Evolutionary conservation across 2,113 vertebrate genomes (phyloP).

Genomic region (Pelmatolapia mariae): DNA sequence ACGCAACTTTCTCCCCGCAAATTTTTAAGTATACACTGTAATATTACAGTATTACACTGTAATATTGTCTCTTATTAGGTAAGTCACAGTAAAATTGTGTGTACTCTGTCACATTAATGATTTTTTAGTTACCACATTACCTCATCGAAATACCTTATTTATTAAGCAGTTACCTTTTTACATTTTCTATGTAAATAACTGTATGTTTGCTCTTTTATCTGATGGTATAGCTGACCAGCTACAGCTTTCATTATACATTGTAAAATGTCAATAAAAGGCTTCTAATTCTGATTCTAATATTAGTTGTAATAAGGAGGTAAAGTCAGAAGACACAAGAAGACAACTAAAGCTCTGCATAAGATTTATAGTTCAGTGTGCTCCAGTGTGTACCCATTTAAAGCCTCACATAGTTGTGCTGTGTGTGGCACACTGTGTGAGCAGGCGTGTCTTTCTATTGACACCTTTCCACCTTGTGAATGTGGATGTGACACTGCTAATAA

Average conservation of each 20-base stretch:
- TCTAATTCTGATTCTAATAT: background rate
- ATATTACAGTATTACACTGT: background rate
- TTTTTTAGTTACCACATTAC: background rate
- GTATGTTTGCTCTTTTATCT: background rate
- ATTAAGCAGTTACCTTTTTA: background rate
- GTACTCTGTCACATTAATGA: background rate
- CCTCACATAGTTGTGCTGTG: background rate
- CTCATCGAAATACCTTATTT: background rate
- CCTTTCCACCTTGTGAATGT: background rate
- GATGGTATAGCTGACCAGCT: background rate
- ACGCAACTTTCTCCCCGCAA: background rate
- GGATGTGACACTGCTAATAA: constrained; percentile 36
- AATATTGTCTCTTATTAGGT: background rate
- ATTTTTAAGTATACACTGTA: background rate
- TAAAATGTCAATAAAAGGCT: background rate
- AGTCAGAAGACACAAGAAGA: background rate
- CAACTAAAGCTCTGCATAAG: background rate
- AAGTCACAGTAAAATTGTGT: background rate
- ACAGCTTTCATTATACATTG: background rate
- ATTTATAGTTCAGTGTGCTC: background rate
- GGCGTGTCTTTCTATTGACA: background rate
- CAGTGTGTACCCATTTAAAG: background rate
- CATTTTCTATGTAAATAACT: background rate
- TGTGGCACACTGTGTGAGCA: background rate
- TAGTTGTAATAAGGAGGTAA: background rate